phyloP scores from a whole-genome alignment of 1,140 invertebrate species.

The Drosophila melanogaster region Release_6_plus_ISO1_MT NT_037436.4:2842501-2843000 shows the following conservation, averaged over 20 bases:
- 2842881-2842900: slow-evolving; percentile 27
- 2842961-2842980: slow-evolving; percentile 38
- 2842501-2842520: slow-evolving; percentile 29
- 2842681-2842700: slow-evolving; percentile 10
- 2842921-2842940: slow-evolving; percentile 28
- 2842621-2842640: slow-evolving; percentile 85
- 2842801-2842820: slow-evolving; percentile 84
- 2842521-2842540: background rate
- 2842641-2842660: slow-evolving; percentile 75
- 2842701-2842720: slow-evolving; percentile 38
- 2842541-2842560: slow-evolving; percentile 43
- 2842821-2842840: slow-evolving; percentile 83
- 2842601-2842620: slow-evolving; percentile 81
- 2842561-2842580: slow-evolving; percentile 22
- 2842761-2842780: slow-evolving; percentile 62
- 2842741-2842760: slow-evolving; percentile 28
- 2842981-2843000: slow-evolving; percentile 29
- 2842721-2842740: slow-evolving; percentile 21
- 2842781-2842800: slow-evolving; percentile 85
- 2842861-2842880: slow-evolving; percentile 18
- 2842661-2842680: slow-evolving; percentile 40
- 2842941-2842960: slow-evolving; percentile 36
- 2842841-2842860: slow-evolving; percentile 56
- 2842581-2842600: slow-evolving; percentile 6
- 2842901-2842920: slow-evolving; percentile 6